These are phyloP conservation scores for Trididemnum clinides DNA, from an alignment of 23 tunicate species.

Conservation along the genomic window DNA sequence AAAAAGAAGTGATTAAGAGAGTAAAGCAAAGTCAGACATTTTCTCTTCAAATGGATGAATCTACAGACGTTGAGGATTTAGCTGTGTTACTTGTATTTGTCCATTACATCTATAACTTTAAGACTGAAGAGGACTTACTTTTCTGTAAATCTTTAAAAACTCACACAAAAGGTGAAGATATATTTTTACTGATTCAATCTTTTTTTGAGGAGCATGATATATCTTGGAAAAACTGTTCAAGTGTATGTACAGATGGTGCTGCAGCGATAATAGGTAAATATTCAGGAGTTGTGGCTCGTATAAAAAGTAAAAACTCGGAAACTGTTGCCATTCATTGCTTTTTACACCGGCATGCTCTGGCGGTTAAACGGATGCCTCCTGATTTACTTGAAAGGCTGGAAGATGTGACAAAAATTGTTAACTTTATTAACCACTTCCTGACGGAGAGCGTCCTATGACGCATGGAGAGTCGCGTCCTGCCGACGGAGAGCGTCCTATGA, in stretches of 20 bases:
- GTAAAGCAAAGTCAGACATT: constrained; percentile 31
- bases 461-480: too few species aligned
- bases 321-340: constrained; percentile 27
- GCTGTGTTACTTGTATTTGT: constrained; percentile 25
- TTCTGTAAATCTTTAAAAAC: constrained; percentile 26
- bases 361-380: constrained; percentile 38
- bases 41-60: constrained; percentile 33
- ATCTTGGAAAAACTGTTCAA: constrained; percentile 27
- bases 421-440: too few species aligned
- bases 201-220: constrained; percentile 26
- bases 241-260: constrained; percentile 36
- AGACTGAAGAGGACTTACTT: constrained; percentile 25
- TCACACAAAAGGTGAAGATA: constrained; percentile 29
- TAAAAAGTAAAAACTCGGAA: constrained; percentile 27
- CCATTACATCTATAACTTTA: constrained; percentile 9
- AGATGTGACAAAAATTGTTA: constrained; percentile 32
- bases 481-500: too few species aligned
- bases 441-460: too few species aligned
- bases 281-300: constrained; percentile 31
- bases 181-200: constrained; percentile 26
- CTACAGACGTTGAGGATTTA: constrained; percentile 27
- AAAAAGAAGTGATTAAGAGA: constrained; percentile 32
- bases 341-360: constrained; percentile 35
- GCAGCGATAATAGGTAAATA: constrained; percentile 25
- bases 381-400: constrained; percentile 18